Percentiles rank a stretch among this genome's conserved stretches.
These are phyloP conservation scores for Macrochelys suwanniensis DNA, from an alignment of 2,797 vertebrate species.

Conservation along the genomic window DNA sequence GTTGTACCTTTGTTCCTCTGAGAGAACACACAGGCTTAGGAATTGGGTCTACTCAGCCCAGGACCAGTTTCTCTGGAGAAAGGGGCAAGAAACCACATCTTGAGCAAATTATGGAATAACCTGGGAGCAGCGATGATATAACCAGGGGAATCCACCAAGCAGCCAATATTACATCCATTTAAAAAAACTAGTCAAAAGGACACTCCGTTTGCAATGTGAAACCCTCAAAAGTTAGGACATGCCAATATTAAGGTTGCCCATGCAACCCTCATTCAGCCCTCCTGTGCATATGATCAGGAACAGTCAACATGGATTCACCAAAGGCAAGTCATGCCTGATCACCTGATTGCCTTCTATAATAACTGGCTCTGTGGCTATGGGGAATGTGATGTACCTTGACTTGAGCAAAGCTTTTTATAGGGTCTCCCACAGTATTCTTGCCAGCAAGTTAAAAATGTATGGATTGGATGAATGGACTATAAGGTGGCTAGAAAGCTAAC, in stretches of 20 bases:
- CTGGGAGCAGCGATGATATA: not conserved
- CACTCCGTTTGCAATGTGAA: not conserved
- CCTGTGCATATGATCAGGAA: not conserved
- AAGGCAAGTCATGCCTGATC: no score
- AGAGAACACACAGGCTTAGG: not conserved
- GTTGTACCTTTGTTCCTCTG: not conserved
- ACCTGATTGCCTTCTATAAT: no score
- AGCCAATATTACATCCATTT: not conserved
- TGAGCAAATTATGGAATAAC: not conserved
- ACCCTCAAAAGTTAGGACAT: not conserved
- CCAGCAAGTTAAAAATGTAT: no score
- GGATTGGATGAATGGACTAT: no score
- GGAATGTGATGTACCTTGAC: no score
- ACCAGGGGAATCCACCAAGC: not conserved
- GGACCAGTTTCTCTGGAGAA: not conserved
- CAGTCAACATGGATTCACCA: no score
- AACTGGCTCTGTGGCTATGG: no score
- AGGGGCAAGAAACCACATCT: not conserved
- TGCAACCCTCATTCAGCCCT: not conserved
- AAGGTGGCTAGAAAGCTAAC: no score
- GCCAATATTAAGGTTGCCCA: not conserved
- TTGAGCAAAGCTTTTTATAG: no score
- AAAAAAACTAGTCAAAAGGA: not conserved
- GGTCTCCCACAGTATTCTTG: no score
- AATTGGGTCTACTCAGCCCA: not conserved